A percentile compares a stretch with the other conserved stretches of the same genome.
Evolutionary conservation across 2,797 vertebrate species (phyloP).

Genomic region (Gymnothorax reevesii): DNA sequence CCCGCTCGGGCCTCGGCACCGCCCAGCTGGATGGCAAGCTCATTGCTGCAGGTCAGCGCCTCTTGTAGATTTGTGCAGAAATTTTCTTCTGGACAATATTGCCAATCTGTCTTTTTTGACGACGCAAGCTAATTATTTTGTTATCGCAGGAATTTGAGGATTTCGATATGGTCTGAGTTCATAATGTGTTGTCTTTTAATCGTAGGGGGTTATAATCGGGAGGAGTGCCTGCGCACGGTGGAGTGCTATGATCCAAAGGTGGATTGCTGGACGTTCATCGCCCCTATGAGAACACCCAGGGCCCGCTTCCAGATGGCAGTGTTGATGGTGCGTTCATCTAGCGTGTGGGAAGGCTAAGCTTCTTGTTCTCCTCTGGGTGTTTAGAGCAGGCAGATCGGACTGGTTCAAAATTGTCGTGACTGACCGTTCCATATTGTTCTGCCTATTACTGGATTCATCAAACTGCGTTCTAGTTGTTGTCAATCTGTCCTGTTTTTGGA

Average conservation of each 20-base stretch:
- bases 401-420: not conserved
- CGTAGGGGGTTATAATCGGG: slow-evolving; percentile 94
- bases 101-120: not conserved
- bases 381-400: not conserved
- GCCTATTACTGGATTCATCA: not conserved
- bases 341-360: not conserved
- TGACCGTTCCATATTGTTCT: not conserved
- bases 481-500: not conserved
- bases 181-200: not conserved
- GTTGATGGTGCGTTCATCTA: slow-evolving; percentile 80
- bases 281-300: slow-evolving; percentile 95
- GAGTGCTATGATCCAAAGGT: slow-evolving; percentile 90
- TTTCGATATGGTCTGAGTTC: not conserved
- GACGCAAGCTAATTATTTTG: not conserved
- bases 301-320: slow-evolving; percentile 98
- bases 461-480: not conserved
- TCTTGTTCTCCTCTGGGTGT: not conserved
- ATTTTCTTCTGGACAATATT: not conserved
- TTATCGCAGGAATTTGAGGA: not conserved
- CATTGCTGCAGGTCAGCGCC: slow-evolving; percentile 85
- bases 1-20: slow-evolving; percentile 91
- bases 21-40: slow-evolving; percentile 83
- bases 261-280: slow-evolving; percentile 90
- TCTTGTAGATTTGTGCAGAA: not conserved
- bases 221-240: slow-evolving; percentile 96